phyloP scores from a whole-genome alignment of 2,888 invertebrate genomes.

The Leucania comma region DNA sequence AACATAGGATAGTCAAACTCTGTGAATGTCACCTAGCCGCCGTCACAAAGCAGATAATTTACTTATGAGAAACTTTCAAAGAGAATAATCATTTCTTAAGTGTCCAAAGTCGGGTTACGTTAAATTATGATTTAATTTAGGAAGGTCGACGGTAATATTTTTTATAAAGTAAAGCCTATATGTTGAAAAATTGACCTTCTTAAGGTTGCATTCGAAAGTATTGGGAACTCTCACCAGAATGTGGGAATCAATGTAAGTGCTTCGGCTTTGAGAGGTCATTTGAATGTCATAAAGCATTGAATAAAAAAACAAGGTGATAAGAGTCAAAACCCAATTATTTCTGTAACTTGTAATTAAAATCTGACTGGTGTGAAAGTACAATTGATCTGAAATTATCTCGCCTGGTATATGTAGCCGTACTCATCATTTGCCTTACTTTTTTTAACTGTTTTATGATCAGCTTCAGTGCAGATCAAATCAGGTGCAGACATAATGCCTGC shows the following conservation, averaged over 20 bases:
- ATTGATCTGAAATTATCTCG: too few relatives aligned
- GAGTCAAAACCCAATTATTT: neutral
- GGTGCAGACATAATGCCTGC: neutral
- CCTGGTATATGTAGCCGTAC: too few relatives aligned
- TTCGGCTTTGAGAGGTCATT: neutral
- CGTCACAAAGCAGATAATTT: conserved; percentile 68
- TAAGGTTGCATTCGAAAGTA: neutral
- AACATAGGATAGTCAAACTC: conserved; percentile 68
- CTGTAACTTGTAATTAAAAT: neutral
- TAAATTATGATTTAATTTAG: conserved; percentile 69
- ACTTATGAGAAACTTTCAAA: conserved; percentile 60
- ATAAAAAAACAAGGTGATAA: neutral
- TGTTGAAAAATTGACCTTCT: conserved; percentile 37
- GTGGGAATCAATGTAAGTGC: neutral
- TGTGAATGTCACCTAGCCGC: conserved; percentile 53
- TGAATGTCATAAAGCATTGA: neutral
- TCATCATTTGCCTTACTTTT: neutral
- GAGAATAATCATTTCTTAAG: conserved; percentile 56
- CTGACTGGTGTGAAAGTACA: too few relatives aligned
- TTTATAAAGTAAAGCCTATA: conserved; percentile 32
- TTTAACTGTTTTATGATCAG: neutral
- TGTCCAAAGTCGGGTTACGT: conserved; percentile 51
- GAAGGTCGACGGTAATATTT: conserved; percentile 40
- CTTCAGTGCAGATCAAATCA: neutral
- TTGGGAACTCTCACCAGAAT: conserved; percentile 21